phyloP scores from a whole-genome alignment of 2,888 invertebrate genomes.

The Xestoiulus laeticollis region DNA sequence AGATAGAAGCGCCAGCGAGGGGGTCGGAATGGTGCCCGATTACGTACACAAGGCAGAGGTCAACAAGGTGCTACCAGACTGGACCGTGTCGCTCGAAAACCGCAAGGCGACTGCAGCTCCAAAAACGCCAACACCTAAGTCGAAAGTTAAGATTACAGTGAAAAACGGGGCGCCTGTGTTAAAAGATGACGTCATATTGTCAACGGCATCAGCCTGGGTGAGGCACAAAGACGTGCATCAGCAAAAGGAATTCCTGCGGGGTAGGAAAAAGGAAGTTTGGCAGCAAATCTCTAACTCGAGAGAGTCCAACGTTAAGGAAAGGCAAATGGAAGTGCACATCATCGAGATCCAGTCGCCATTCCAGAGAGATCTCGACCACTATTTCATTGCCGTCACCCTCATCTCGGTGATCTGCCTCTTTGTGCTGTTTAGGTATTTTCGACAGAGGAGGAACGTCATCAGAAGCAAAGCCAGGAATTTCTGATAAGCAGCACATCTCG shows the following conservation, averaged over 20 bases:
- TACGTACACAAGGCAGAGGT: conserved; percentile 53
- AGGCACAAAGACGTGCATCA: conserved; percentile 31
- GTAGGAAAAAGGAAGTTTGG: not conserved
- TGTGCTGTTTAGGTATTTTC: conserved; percentile 52
- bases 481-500: not conserved
- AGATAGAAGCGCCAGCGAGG: not conserved
- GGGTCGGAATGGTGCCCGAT: not conserved
- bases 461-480: conserved; percentile 41
- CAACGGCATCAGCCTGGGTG: not conserved
- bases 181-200: not conserved
- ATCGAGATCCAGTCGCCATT: conserved; percentile 37
- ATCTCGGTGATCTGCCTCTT: conserved; percentile 54
- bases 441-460: conserved; percentile 12
- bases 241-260: not conserved
- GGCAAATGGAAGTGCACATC: conserved; percentile 30
- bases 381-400: conserved; percentile 51
- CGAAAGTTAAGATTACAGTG: not conserved
- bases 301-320: not conserved
- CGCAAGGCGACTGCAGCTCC: not conserved
- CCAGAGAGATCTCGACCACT: conserved; percentile 53
- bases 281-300: not conserved
- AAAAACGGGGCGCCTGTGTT: not conserved
- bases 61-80: conserved; percentile 53
- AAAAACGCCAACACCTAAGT: not conserved
- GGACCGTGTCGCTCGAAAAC: conserved; percentile 43